A percentile compares a stretch with the other conserved stretches of the same genome.
Conservation (phyloP, 2,797 vertebrate species). For the Leuciscus waleckii region DNA sequence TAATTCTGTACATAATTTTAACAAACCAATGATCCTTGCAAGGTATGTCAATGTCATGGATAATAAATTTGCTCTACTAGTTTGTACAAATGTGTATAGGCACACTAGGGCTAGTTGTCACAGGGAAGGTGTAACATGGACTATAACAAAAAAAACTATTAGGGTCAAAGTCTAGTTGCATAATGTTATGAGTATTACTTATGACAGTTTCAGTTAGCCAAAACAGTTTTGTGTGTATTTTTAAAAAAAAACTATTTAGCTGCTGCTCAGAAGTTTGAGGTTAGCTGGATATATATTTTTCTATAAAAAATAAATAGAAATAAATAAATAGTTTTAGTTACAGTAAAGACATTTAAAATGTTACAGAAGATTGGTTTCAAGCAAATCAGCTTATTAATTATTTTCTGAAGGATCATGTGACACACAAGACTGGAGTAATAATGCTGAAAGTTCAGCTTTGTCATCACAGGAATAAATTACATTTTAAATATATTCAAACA, state of each 20-base stretch:
- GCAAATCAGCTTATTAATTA: not conserved
- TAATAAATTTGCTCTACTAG: not conserved
- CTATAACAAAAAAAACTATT: not conserved
- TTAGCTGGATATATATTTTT: not conserved
- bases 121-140: not conserved
- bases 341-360: not conserved
- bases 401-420: not conserved
- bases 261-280: not conserved
- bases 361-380: not conserved
- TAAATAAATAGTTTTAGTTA: not conserved
- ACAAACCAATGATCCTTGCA: conserved; percentile 65
- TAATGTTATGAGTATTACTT: not conserved
- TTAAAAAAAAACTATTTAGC: not conserved
- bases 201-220: not conserved
- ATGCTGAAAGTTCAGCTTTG: no score
- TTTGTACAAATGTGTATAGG: not conserved
- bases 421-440: no score
- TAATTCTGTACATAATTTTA: conserved; percentile 63
- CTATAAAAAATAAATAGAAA: no score
- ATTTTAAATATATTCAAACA: no score
- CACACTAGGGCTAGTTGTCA: not conserved
- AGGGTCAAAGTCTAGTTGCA: not conserved
- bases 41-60: conserved; percentile 73
- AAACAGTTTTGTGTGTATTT: not conserved
- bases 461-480: no score